Percentiles rank a stretch among this genome's conserved stretches.
Evolutionary conservation across 2,888 invertebrate genomes (phyloP).

Genomic region (Agrochola litura): DNA sequence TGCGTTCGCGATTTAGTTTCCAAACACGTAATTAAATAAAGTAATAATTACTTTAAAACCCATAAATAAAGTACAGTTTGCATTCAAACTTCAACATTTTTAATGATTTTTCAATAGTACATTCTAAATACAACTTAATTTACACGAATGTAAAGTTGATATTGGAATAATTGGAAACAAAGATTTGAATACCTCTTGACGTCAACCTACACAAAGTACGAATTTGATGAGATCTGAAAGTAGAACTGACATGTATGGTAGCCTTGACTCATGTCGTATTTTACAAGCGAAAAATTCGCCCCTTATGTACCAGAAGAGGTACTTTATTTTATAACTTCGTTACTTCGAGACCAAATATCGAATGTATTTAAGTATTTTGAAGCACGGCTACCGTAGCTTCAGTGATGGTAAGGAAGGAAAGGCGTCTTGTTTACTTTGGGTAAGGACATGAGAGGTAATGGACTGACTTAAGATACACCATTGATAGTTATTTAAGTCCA

Average conservation of each 20-base stretch:
- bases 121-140: neutral
- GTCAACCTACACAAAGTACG: neutral
- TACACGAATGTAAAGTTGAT: neutral
- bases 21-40: neutral
- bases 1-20: neutral
- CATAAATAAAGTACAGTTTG: neutral
- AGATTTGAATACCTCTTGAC: neutral
- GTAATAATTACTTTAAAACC: no score
- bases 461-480: slow-evolving; percentile 17
- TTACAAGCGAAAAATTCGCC: neutral
- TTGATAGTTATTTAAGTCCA: neutral
- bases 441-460: slow-evolving; percentile 14
- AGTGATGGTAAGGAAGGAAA: neutral
- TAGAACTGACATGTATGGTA: neutral
- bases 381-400: slow-evolving; percentile 4
- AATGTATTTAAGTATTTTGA: slow-evolving; percentile 17
- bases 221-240: neutral
- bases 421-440: slow-evolving; percentile 1
- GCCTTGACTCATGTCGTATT: neutral
- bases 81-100: no score
- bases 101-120: neutral
- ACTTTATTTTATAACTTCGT: slow-evolving; percentile 11
- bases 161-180: neutral
- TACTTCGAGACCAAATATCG: slow-evolving; percentile 19
- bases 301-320: neutral